Conservation (phyloP, 2,113 vertebrate genomes). For the Podocnemis expansa region DNA sequence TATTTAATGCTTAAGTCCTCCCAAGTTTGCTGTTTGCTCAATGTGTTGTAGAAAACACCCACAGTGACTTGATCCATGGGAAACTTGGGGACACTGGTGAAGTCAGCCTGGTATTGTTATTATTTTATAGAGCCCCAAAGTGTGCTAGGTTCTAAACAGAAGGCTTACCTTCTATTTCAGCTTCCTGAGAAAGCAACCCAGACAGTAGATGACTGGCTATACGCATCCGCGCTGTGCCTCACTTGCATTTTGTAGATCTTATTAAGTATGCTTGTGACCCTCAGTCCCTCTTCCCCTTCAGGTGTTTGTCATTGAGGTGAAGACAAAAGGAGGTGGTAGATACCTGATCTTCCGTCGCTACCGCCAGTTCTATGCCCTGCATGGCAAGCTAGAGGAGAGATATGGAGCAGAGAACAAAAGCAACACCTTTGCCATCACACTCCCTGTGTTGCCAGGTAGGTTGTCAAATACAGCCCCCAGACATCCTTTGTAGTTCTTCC, state of each 20-base stretch:
- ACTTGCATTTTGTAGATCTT: not conserved
- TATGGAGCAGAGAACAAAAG: conserved; percentile 79
- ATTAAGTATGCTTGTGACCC: not conserved
- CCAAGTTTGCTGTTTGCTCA: not conserved
- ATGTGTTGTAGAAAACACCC: not conserved
- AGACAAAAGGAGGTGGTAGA: conserved; percentile 89
- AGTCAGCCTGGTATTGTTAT: not conserved
- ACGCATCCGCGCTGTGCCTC: not conserved
- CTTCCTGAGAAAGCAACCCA: not conserved
- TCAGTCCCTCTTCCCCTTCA: conserved; percentile 53
- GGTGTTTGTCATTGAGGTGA: conserved; percentile 95
- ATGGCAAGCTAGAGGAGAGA: conserved; percentile 86
- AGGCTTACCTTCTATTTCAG: not conserved
- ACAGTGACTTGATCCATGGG: not conserved
- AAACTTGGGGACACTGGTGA: not conserved
- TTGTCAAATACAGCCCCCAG: not conserved
- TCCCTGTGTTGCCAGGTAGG: conserved; percentile 90
- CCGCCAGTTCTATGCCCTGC: conserved; percentile 87
- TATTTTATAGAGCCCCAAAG: not conserved
- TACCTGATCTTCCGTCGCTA: conserved; percentile 96
- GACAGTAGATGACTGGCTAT: not conserved
- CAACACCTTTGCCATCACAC: conserved; percentile 76
- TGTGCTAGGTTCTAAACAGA: not conserved
- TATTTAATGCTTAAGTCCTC: not conserved
- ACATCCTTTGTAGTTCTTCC: not conserved